A percentile compares a stretch with the other conserved stretches of the same genome.
These are phyloP conservation scores for Podarcis lilfordi DNA, from an alignment of 2,797 vertebrate genomes.

Conservation along the genomic window DNA sequence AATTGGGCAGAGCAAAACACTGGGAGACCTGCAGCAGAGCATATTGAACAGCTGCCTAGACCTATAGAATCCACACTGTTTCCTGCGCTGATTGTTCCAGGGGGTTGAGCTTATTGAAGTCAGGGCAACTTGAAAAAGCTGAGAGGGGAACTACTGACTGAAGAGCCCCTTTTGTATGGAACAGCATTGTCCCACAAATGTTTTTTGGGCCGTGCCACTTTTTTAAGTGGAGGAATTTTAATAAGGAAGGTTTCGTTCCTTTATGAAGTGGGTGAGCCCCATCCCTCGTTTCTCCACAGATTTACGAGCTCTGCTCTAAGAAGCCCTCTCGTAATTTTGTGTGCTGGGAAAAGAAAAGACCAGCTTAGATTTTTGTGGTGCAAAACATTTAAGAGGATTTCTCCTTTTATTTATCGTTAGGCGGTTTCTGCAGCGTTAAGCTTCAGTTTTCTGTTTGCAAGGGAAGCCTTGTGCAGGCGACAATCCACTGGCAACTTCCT, in stretches of 20 bases:
- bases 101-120: slow-evolving; percentile 47
- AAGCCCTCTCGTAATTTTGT: slow-evolving; percentile 36
- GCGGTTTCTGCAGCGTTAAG: neutral
- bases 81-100: slow-evolving; percentile 34
- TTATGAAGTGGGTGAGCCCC: slow-evolving; percentile 52
- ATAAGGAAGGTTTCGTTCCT: slow-evolving; percentile 58
- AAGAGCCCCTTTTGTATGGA: slow-evolving; percentile 58
- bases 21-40: slow-evolving; percentile 39
- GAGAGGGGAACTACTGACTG: slow-evolving; percentile 46
- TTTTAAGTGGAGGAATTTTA: slow-evolving; percentile 69
- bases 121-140: slow-evolving; percentile 56
- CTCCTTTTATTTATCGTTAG: neutral
- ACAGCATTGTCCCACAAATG: slow-evolving; percentile 60
- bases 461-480: neutral
- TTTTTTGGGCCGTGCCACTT: slow-evolving; percentile 61
- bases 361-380: slow-evolving; percentile 17
- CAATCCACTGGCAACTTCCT: neutral
- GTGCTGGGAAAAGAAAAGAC: neutral
- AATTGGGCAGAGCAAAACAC: neutral
- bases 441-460: neutral
- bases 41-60: slow-evolving; percentile 49
- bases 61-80: slow-evolving; percentile 48
- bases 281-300: slow-evolving; percentile 43
- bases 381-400: slow-evolving; percentile 26
- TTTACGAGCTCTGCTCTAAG: slow-evolving; percentile 45